A percentile compares a stretch with the other conserved stretches of the same genome.
These are phyloP conservation scores for Tangachromis dhanisi DNA, from an alignment of 2,113 vertebrate species.

Conservation along the genomic window DNA sequence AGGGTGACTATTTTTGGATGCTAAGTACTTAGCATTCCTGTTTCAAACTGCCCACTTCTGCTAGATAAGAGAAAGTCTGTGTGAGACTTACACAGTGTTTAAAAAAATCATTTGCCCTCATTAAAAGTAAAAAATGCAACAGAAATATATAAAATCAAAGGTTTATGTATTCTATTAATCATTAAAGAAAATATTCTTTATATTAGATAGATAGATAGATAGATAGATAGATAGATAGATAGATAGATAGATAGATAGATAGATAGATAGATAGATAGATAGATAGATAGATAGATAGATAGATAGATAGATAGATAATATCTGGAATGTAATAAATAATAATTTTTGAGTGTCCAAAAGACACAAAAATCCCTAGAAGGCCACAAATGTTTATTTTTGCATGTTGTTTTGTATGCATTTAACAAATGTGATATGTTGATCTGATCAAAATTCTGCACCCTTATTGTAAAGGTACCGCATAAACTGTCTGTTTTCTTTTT, in stretches of 20 bases:
- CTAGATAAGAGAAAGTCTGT: neutral
- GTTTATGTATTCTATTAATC: neutral
- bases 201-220: neutral
- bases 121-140: neutral
- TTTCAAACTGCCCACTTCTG: constrained; percentile 18
- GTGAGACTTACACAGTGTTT: neutral
- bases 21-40: constrained; percentile 23
- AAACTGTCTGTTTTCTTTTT: neutral
- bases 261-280: neutral
- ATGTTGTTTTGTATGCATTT: neutral
- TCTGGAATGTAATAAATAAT: neutral
- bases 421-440: neutral
- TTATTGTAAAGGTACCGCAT: neutral
- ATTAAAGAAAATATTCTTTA: neutral
- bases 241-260: neutral
- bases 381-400: neutral
- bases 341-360: neutral
- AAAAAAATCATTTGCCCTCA: neutral
- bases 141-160: neutral
- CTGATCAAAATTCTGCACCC: neutral
- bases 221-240: neutral
- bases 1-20: constrained; percentile 42
- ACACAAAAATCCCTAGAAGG: neutral
- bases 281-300: neutral
- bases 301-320: neutral